Conservation (phyloP, 2,113 vertebrate genomes). For the Callipepla californica region DNA sequence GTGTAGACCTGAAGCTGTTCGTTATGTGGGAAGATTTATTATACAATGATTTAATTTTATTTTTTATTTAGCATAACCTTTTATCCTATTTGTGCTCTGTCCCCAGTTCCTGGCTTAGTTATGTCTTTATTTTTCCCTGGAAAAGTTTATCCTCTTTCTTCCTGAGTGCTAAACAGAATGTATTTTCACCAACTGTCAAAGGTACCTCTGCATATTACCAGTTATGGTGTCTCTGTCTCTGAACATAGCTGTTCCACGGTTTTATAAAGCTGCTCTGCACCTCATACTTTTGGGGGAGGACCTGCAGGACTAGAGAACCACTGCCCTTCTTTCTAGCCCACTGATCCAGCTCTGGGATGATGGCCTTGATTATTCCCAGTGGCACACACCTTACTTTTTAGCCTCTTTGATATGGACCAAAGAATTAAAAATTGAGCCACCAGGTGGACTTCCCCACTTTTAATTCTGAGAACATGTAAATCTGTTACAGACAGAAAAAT, state of each 20-base stretch:
- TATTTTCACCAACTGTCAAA: background rate
- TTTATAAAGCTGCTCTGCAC: background rate
- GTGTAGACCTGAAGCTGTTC: background rate
- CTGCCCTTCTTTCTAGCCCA: background rate
- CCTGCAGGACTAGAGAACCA: background rate
- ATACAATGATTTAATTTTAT: background rate
- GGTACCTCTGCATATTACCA: background rate
- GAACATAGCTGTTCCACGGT: background rate
- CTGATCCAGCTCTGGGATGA: background rate
- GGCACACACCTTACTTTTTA: background rate
- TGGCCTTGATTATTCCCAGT: background rate
- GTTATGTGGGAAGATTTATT: background rate
- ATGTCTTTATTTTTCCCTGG: accelerated
- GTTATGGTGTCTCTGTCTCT: background rate
- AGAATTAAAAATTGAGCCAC: background rate
- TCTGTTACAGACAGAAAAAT: background rate
- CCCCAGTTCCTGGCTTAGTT: background rate
- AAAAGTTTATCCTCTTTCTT: background rate
- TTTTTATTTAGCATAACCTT: background rate
- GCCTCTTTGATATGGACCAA: background rate
- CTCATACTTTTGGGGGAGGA: accelerated
- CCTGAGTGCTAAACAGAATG: background rate
- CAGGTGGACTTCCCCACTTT: background rate
- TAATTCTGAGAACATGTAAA: background rate
- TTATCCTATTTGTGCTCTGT: background rate